These are phyloP conservation scores for Paracyclopina nana DNA, from an alignment of 1,140 invertebrate species.

Conservation along the genomic window DNA sequence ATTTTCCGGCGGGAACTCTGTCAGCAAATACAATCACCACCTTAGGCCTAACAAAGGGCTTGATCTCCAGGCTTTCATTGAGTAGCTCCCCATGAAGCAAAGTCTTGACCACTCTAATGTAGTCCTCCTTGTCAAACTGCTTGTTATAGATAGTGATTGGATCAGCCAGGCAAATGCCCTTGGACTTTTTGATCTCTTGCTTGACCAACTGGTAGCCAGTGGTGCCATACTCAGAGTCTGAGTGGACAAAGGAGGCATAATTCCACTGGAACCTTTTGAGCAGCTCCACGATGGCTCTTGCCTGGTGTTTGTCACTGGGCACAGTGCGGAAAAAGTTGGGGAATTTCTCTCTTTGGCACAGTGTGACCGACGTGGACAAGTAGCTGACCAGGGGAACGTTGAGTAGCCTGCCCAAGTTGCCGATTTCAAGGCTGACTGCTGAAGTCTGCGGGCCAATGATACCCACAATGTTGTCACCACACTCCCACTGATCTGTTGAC, in stretches of 20 bases:
- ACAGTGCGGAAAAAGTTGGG: constrained; percentile 40
- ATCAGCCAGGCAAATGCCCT: constrained; percentile 34
- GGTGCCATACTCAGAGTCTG: constrained; percentile 31
- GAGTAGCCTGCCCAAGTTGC: constrained; percentile 35
- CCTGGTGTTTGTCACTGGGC: constrained; percentile 37
- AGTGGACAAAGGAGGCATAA: constrained; percentile 38
- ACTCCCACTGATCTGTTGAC: background rate
- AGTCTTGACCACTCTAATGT: constrained; percentile 29
- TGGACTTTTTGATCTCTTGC: constrained; percentile 26
- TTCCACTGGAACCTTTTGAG: constrained; percentile 34
- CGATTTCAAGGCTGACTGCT: constrained; percentile 28
- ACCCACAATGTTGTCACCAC: constrained; percentile 10
- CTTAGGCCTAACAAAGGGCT: background rate
- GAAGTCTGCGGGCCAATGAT: constrained; percentile 15
- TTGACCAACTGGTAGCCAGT: constrained; percentile 33
- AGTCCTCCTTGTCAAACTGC: constrained; percentile 27
- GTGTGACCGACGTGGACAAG: constrained; percentile 35
- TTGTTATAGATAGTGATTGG: constrained; percentile 28
- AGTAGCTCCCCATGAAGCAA: constrained; percentile 23
- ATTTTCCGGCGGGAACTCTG: constrained; percentile 27
- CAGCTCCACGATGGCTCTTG: constrained; percentile 35
- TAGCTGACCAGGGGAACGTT: constrained; percentile 39
- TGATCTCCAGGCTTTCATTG: constrained; percentile 22
- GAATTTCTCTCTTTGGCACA: constrained; percentile 32
- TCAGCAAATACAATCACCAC: constrained; percentile 37